Percentiles rank a stretch among this genome's conserved stretches.
Conservation (phyloP, 2,113 vertebrate genomes). For the Piaya cayana region DNA sequence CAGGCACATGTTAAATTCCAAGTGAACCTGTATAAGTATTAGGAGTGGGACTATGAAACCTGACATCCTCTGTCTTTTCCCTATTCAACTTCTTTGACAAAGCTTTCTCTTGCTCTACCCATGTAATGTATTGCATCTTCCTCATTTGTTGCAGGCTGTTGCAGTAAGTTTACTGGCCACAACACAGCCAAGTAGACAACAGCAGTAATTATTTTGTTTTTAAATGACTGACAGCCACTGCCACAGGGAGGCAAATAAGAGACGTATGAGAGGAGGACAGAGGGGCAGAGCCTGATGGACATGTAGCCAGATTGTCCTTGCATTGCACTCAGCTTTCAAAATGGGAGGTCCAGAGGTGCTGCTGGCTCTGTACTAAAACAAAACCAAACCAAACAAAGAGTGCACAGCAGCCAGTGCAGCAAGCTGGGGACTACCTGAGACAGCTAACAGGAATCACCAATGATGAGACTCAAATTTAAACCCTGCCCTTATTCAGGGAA, state of each 20-base stretch:
- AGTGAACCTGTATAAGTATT: background rate
- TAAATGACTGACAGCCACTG: background rate
- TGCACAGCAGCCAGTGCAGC: background rate
- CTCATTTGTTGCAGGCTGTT: too few species aligned
- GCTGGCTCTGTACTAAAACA: background rate
- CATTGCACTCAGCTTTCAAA: background rate
- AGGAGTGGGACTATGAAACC: background rate
- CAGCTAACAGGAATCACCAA: background rate
- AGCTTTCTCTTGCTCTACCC: background rate
- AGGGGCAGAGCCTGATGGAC: background rate
- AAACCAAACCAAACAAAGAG: background rate
- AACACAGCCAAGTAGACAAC: background rate
- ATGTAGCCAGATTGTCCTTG: fast-evolving
- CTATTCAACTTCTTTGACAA: background rate
- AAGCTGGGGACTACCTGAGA: background rate
- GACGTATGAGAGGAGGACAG: background rate
- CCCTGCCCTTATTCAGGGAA: background rate
- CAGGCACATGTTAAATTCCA: background rate
- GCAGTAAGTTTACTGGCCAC: fast-evolving
- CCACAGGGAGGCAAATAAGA: background rate
- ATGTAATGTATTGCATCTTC: fast-evolving
- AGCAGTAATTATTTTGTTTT: background rate
- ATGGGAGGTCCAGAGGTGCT: background rate
- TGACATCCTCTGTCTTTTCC: background rate
- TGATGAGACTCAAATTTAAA: background rate